Conservation (phyloP, 2,113 vertebrate species). For the Pholis gunnellus region DNA sequence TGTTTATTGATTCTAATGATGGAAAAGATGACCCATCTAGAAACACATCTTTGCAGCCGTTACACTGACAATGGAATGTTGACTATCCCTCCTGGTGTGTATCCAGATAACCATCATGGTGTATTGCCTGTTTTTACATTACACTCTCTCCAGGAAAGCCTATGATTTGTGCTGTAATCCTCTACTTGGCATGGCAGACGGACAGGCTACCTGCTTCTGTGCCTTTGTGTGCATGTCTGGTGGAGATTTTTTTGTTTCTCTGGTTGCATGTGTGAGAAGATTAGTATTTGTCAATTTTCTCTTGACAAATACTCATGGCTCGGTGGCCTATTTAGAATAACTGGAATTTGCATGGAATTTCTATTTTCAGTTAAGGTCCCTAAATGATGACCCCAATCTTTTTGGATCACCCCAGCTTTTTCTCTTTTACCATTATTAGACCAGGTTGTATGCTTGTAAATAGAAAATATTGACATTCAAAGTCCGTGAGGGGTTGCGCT, state of each 20-base stretch:
- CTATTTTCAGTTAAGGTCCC: not conserved
- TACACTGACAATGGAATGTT: conserved; percentile 19
- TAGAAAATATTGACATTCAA: not conserved
- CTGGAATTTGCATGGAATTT: not conserved
- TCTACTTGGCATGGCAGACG: conserved; percentile 66
- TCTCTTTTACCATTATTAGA: not conserved
- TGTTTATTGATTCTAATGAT: not conserved
- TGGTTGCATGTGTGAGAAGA: conserved; percentile 7
- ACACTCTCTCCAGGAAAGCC: conserved; percentile 65
- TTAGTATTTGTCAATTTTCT: not conserved
- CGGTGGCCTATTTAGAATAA: not conserved
- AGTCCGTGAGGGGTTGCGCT: not conserved
- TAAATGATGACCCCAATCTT: not conserved
- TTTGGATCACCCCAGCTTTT: not conserved
- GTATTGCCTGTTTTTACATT: conserved; percentile 57
- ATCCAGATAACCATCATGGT: conserved; percentile 42
- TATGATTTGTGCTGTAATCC: conserved; percentile 68
- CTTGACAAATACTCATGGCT: not conserved
- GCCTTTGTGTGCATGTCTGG: conserved; percentile 4
- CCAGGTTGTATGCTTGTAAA: not conserved
- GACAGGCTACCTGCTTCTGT: conserved; percentile 39
- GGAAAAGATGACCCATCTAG: not conserved
- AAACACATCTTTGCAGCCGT: conserved; percentile 4
- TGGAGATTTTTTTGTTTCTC: conserved; percentile 27
- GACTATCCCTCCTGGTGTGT: conserved; percentile 31